Conservation (phyloP, 1,140 invertebrate species). For the Lysiphlebus fabarum region DNA sequence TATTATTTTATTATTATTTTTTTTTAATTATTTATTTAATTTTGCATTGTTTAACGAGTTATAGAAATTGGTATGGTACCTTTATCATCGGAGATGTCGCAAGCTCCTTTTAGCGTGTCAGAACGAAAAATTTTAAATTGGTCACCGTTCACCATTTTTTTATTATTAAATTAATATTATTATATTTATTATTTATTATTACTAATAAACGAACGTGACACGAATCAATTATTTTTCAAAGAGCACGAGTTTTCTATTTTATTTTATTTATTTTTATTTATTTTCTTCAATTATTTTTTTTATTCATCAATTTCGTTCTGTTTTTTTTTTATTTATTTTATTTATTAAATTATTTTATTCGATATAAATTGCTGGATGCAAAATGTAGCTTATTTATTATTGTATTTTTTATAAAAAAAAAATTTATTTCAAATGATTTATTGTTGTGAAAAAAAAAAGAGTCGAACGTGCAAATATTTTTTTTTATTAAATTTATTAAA, state of each 20-base stretch:
- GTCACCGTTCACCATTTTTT: conserved; percentile 57
- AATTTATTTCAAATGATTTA: too few species aligned
- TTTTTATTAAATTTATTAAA: not conserved
- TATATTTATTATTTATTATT: conserved; percentile 26
- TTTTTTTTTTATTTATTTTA: not conserved
- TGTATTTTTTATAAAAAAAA: not conserved
- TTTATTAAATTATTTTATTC: not conserved
- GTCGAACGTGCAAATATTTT: conserved; percentile 15
- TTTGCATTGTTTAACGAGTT: conserved; percentile 41
- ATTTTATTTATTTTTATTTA: conserved; percentile 19
- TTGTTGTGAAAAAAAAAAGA: not conserved
- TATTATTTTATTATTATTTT: conserved; percentile 19
- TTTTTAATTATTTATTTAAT: conserved; percentile 14
- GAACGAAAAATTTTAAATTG: conserved; percentile 59
- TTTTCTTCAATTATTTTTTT: conserved; percentile 10
- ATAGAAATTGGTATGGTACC: conserved; percentile 55
- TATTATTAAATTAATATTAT: conserved; percentile 48
- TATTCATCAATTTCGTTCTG: conserved; percentile 20
- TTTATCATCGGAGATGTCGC: conserved; percentile 57
- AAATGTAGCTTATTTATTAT: conserved; percentile 24
- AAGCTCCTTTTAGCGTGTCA: conserved; percentile 57
- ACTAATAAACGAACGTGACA: conserved; percentile 25
- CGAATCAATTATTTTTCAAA: conserved; percentile 53
- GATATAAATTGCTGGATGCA: conserved; percentile 29
- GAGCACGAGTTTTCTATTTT: conserved; percentile 46